Evolutionary conservation across 2,888 invertebrate genomes (phyloP).

Genomic region (Creontiades dilutus): DNA sequence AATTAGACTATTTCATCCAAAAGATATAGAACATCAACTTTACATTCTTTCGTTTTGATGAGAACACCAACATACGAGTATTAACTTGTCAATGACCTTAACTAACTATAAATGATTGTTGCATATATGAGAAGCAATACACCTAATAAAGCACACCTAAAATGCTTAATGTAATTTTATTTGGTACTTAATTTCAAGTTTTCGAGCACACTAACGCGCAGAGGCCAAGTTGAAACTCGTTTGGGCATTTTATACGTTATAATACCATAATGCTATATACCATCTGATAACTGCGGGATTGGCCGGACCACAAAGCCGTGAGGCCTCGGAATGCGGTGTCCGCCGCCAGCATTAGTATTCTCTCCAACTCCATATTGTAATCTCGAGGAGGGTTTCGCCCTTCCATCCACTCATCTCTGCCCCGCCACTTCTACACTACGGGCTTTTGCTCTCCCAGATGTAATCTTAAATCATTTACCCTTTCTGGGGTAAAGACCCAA

Average conservation of each 20-base stretch:
- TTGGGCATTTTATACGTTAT: not conserved
- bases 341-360: constrained; percentile 53
- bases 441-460: not conserved
- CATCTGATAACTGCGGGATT: constrained; percentile 9
- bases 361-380: constrained; percentile 55
- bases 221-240: not conserved
- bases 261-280: not conserved
- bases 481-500: constrained; percentile 1
- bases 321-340: constrained; percentile 41
- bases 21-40: too few species aligned
- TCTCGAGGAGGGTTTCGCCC: constrained; percentile 43
- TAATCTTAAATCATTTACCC: constrained; percentile 42
- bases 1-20: too few species aligned
- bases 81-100: too few species aligned
- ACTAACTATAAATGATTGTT: too few species aligned
- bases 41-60: too few species aligned
- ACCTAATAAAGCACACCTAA: too few species aligned
- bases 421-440: constrained; percentile 33
- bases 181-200: too few species aligned
- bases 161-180: too few species aligned
- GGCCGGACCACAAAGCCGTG: constrained; percentile 13
- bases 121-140: too few species aligned
- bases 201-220: too few species aligned
- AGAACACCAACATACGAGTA: too few species aligned
- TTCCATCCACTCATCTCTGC: constrained; percentile 54